Conservation (phyloP, 1,140 invertebrate genomes). For the Lerema accius region DNA sequence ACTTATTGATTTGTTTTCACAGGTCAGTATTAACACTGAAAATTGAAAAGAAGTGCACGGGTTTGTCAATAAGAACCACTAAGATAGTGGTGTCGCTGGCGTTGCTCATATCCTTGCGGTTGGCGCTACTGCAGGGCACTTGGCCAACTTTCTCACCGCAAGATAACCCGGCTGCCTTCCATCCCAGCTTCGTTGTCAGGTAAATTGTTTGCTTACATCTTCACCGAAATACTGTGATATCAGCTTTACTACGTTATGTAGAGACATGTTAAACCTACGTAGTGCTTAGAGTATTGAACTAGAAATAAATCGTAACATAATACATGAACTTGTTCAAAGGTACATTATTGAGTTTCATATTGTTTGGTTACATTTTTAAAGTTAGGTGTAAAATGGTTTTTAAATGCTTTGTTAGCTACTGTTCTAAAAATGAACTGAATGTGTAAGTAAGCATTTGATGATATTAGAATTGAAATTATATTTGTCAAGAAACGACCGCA, state of each 20-base stretch:
- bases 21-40: slow-evolving; percentile 69
- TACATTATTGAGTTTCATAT: no score
- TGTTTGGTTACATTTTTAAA: no score
- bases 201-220: slow-evolving; percentile 66
- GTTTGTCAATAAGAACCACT: slow-evolving; percentile 80
- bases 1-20: slow-evolving; percentile 16
- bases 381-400: no score
- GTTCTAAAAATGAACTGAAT: no score
- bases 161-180: slow-evolving; percentile 93
- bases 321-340: no score
- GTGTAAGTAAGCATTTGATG: no score
- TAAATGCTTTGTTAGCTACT: no score
- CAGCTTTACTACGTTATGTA: neutral
- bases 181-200: slow-evolving; percentile 88
- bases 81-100: slow-evolving; percentile 84
- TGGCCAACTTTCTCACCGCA: slow-evolving; percentile 91
- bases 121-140: slow-evolving; percentile 89
- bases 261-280: no score
- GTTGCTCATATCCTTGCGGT: slow-evolving; percentile 86
- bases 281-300: no score
- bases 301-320: no score
- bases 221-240: neutral
- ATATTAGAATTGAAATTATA: no score
- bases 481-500: no score
- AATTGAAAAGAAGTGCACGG: slow-evolving; percentile 69